A percentile compares a stretch with the other conserved stretches of the same genome.
These are phyloP conservation scores for Protomyctophum bolini DNA, from an alignment of 2,113 vertebrate species.

Conservation along the genomic window DNA sequence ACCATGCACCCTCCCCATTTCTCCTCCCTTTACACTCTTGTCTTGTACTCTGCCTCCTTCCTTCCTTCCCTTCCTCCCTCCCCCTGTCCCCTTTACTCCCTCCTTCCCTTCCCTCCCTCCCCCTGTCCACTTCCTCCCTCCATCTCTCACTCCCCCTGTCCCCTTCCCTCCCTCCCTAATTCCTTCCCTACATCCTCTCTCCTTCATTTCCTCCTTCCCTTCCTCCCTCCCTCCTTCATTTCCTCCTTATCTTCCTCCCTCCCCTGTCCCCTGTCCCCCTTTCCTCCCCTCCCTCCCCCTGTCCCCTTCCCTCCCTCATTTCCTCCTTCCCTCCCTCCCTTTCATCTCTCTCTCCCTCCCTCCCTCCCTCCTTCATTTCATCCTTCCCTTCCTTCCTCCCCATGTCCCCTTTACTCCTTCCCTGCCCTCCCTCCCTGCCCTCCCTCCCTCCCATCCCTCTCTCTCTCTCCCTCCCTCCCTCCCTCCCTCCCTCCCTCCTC, in stretches of 20 bases:
- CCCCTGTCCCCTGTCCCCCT: too few species aligned
- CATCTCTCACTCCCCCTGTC: neutral
- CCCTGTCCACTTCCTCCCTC: neutral
- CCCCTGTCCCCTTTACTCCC: too few species aligned
- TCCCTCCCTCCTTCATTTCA: slow-evolving; percentile 27
- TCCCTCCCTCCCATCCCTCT: slow-evolving; percentile 39
- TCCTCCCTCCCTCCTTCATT: too few species aligned
- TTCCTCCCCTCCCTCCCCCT: too few species aligned
- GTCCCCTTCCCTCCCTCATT: too few species aligned
- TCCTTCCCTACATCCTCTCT: neutral
- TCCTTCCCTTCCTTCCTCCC: neutral
- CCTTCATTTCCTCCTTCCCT: neutral
- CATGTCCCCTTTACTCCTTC: neutral
- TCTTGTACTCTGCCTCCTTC: too few species aligned
- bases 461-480: slow-evolving; percentile 14
- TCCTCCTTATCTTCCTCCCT: too few species aligned
- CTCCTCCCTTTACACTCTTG: too few species aligned
- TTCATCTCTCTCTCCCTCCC: slow-evolving; percentile 16
- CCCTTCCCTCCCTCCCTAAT: too few species aligned
- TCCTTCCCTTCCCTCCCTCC: too few species aligned
- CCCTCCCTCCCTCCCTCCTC: slow-evolving; percentile 28
- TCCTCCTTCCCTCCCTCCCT: neutral
- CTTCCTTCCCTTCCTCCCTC: neutral
- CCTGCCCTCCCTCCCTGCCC: neutral
- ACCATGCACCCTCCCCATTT: too few species aligned